A percentile compares a stretch with the other conserved stretches of the same genome.
These are phyloP conservation scores for Drosophila auraria DNA, from an alignment of 1,140 invertebrate species.

Conservation along the genomic window DNA sequence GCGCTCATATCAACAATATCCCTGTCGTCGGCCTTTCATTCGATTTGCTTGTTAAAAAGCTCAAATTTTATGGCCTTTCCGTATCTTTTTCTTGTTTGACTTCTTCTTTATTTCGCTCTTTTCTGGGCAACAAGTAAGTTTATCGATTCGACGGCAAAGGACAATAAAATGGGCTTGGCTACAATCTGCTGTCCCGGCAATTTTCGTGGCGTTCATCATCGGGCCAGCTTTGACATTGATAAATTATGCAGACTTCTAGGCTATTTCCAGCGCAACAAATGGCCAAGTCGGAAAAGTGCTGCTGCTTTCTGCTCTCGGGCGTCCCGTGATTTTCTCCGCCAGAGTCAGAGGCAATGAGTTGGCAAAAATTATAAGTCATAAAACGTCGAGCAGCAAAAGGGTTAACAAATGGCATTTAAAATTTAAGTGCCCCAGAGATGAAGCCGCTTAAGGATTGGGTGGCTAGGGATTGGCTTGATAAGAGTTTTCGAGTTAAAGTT, in stretches of 20 bases:
- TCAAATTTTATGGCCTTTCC: constrained; percentile 79
- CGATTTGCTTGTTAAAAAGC: constrained; percentile 82
- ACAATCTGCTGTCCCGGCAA: constrained; percentile 73
- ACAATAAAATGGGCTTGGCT: constrained; percentile 23
- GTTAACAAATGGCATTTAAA: constrained; percentile 76
- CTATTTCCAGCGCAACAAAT: constrained; percentile 64
- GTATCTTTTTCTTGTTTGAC: constrained; percentile 20
- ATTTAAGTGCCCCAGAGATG: constrained; percentile 67
- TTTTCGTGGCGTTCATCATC: constrained; percentile 69
- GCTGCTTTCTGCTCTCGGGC: constrained; percentile 2
- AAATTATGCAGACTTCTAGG: constrained; percentile 65
- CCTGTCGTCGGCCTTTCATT: constrained; percentile 70
- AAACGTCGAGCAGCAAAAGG: constrained; percentile 53
- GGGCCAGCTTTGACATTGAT: constrained; percentile 74
- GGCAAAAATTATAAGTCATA: constrained; percentile 81
- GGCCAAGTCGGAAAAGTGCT: constrained; percentile 33
- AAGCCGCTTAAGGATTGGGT: constrained; percentile 44
- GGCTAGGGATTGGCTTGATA: constrained; percentile 34
- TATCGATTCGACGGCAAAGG: constrained; percentile 64
- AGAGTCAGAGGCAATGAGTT: constrained; percentile 70
- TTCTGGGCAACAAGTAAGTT: constrained; percentile 66
- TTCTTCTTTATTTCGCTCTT: constrained; percentile 14
- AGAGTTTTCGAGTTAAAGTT: constrained; percentile 39
- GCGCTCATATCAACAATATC: constrained; percentile 57
- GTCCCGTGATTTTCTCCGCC: constrained; percentile 30